Conservation (phyloP, 2,113 vertebrate species). For the Bettongia penicillata region DNA sequence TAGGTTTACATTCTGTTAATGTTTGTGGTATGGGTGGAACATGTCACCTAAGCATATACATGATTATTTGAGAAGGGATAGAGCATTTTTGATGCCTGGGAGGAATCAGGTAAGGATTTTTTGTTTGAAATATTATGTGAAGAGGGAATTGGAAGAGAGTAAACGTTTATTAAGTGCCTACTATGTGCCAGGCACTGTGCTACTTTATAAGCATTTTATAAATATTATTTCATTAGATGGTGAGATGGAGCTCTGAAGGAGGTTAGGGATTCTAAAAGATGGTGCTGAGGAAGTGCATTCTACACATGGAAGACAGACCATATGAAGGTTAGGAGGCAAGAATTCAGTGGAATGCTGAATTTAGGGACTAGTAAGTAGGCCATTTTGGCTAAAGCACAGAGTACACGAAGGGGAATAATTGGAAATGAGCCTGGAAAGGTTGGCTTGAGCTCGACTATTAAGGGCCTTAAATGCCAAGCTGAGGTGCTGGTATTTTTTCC, state of each 20-base stretch:
- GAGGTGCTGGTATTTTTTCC: background rate
- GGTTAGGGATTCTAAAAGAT: background rate
- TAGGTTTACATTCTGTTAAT: background rate
- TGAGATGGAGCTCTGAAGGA: background rate
- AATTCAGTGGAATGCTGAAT: background rate
- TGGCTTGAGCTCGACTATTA: background rate
- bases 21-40: background rate
- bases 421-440: constrained; percentile 1
- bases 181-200: background rate
- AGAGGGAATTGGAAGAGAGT: background rate
- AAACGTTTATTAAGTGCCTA: background rate
- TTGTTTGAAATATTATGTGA: background rate
- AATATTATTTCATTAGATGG: background rate
- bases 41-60: background rate
- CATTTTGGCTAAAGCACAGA: background rate
- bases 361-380: background rate
- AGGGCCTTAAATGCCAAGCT: background rate
- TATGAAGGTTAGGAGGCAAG: background rate
- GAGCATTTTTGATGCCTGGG: background rate
- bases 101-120: background rate
- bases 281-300: background rate
- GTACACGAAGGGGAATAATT: background rate
- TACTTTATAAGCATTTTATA: background rate
- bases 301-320: background rate
- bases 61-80: background rate